Base-by-base conservation (phyloP, 2,888 invertebrate genomes). In the Bellardia bayeri region DNA sequence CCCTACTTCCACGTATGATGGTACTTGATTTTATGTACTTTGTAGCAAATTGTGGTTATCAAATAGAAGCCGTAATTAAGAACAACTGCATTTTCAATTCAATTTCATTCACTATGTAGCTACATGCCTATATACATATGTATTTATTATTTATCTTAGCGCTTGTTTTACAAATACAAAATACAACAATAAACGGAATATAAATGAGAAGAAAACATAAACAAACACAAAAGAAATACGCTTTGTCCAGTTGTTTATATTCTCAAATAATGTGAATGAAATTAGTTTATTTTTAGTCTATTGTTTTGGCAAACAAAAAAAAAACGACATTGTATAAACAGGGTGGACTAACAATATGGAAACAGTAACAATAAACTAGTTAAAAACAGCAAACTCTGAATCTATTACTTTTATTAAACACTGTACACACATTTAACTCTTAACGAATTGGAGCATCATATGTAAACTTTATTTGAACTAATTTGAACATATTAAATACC, bases 31-130 rank as follows among this genome's bases (percentile, higher is more conserved):
- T n/a, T 51, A 2, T 61, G 23, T 23, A 51, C 11, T 80, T 71
- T 16, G 33, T 54, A 23, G 0, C 14, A 69, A 72, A 51, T 33
- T 49, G 11, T 71, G 37, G 37, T 40, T 61, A 49, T 40, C 40
- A 78, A 61, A 79, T 84, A 79, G 72, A 72, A 82, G 82, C 72
- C 71, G 78, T 72, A 68, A 82, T 82, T 51, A 66, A 74, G 23
- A 78, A 68, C 72, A 82, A 74, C 54, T 82, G 69, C 72, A 82
- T 82, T 78, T 78, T 56, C 68, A 51, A 72, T 71, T 75, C 23
- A 66, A 69, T 45, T 54, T 14, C 51, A 58, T 64, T 16, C 51
- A 66, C 61, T 68, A 5, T 37, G 37, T 54, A 37, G 33, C 45
- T 58, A n/a, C 30, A 58, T 68, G 1, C 23, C 23, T 23, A n/a